Conservation (phyloP, 2,797 vertebrate species). For the Esox masquinongy region DNA sequence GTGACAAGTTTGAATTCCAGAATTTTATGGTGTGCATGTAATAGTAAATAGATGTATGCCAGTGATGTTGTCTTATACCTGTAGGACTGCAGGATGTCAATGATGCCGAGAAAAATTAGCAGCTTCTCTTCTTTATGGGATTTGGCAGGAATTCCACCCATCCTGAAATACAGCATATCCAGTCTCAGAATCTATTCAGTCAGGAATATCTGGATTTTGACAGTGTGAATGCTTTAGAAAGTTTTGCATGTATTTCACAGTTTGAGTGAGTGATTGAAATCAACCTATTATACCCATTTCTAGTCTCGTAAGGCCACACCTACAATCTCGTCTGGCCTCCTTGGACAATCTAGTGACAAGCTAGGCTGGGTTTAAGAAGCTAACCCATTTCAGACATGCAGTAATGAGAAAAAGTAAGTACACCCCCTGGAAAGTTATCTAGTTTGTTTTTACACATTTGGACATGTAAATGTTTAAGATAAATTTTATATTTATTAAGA, state of each 20-base stretch:
- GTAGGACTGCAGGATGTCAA: conserved; percentile 97
- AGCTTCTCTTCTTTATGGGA: conserved; percentile 93
- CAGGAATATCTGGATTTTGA: conserved; percentile 3
- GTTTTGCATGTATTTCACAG: conserved; percentile 35
- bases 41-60: neutral
- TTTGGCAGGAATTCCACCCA: conserved; percentile 97
- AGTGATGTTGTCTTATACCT: conserved; percentile 72
- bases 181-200: conserved; percentile 33
- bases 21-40: neutral
- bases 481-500: too few species aligned
- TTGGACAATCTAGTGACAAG: too few species aligned
- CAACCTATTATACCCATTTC: neutral
- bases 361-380: too few species aligned
- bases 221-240: conserved; percentile 17
- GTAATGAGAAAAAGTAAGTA: too few species aligned
- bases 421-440: too few species aligned
- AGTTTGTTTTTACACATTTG: too few species aligned
- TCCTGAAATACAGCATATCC: conserved; percentile 71
- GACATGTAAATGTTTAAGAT: too few species aligned
- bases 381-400: too few species aligned
- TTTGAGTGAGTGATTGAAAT: neutral
- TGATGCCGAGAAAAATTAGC: conserved; percentile 96
- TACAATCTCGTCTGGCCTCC: too few species aligned
- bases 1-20: conserved; percentile 17
- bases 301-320: too few species aligned